Evolutionary conservation across 2,888 invertebrate species (phyloP).

Genomic region (Ypsolopha scabrella): DNA sequence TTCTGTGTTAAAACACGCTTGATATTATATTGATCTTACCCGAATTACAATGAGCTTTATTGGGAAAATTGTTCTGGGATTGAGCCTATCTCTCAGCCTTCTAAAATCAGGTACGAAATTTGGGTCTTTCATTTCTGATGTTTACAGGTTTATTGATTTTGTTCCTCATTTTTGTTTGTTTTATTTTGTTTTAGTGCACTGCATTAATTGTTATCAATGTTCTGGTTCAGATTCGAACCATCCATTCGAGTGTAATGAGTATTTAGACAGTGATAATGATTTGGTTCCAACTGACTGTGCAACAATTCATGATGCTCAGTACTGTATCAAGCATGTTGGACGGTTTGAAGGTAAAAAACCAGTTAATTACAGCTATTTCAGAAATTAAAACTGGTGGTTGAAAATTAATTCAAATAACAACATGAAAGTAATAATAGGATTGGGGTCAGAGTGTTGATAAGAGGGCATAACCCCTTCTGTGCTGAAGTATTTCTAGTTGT

Average conservation of each 20-base stretch:
- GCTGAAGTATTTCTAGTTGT: too few relatives aligned
- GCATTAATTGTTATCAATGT: slow-evolving; percentile 90
- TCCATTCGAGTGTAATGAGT: slow-evolving; percentile 89
- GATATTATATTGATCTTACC: not conserved
- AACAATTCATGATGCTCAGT: slow-evolving; percentile 85
- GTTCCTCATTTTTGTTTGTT: slow-evolving; percentile 15
- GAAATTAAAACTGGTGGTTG: not conserved
- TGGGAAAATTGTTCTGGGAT: not conserved
- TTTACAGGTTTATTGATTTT: slow-evolving; percentile 11
- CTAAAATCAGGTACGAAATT: slow-evolving; percentile 3
- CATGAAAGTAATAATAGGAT: slow-evolving; percentile 3
- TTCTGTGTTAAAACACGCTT: not conserved
- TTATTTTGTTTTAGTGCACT: slow-evolving; percentile 60
- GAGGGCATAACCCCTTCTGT: too few relatives aligned
- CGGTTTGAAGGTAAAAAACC: slow-evolving; percentile 83
- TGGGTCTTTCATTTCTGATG: not conserved
- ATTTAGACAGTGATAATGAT: slow-evolving; percentile 74
- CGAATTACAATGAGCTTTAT: not conserved
- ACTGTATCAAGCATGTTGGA: slow-evolving; percentile 94
- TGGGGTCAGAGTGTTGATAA: too few relatives aligned
- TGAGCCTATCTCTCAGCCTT: not conserved
- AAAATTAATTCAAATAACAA: slow-evolving; percentile 4
- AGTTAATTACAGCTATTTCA: not conserved
- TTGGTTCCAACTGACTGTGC: slow-evolving; percentile 80
- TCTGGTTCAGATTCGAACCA: slow-evolving; percentile 81